phyloP scores from a whole-genome alignment of 1,140 invertebrate genomes.

The Drosophila nikananu region DNA sequence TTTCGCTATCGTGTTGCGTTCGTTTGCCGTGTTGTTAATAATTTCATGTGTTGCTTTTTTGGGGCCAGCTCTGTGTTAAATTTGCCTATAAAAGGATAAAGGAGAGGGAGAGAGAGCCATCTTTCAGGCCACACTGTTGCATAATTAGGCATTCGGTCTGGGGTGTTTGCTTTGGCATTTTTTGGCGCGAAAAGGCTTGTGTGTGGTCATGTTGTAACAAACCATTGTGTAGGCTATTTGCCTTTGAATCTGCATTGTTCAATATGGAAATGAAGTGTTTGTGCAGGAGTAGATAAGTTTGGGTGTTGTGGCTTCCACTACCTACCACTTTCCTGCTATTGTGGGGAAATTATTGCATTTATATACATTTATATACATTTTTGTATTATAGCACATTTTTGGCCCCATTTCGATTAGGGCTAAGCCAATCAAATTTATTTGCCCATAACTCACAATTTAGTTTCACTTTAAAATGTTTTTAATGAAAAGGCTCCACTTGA shows the following conservation, averaged over 20 bases:
- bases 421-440: background rate
- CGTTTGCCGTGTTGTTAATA: constrained; percentile 58
- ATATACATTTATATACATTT: constrained; percentile 12
- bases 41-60: constrained; percentile 49
- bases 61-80: constrained; percentile 55
- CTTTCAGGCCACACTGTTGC: constrained; percentile 55
- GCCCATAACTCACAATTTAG: constrained; percentile 15
- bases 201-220: constrained; percentile 81
- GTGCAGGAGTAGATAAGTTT: too few species aligned
- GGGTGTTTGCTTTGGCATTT: constrained; percentile 75
- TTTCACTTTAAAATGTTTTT: constrained; percentile 24
- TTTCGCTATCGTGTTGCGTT: constrained; percentile 70
- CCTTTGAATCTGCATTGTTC: constrained; percentile 59
- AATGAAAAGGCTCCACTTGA: constrained; percentile 16
- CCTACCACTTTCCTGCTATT: constrained; percentile 1
- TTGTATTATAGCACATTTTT: background rate
- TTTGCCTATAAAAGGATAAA: constrained; percentile 76
- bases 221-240: constrained; percentile 45
- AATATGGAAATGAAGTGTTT: constrained; percentile 73
- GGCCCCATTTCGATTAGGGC: background rate
- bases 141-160: constrained; percentile 68
- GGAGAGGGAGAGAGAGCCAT: constrained; percentile 29
- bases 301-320: constrained; percentile 4
- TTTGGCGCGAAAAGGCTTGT: constrained; percentile 79
- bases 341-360: background rate